Conservation (phyloP, 2,797 vertebrate genomes). For the Chelon auratus region DNA sequence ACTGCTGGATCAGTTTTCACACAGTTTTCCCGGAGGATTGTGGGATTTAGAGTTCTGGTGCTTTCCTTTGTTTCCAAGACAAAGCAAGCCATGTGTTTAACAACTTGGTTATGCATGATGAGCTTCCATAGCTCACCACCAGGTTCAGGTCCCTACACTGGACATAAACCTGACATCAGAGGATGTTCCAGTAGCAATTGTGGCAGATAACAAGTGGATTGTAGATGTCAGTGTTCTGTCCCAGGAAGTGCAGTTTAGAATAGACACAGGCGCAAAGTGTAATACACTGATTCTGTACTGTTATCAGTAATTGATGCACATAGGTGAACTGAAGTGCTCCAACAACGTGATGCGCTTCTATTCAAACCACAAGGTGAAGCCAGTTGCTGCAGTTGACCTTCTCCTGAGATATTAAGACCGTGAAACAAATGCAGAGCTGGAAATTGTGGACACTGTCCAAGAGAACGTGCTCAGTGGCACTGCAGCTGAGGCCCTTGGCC, state of each 20-base stretch:
- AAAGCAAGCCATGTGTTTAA: background rate
- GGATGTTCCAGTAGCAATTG: background rate
- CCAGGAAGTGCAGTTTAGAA: slow-evolving; percentile 36
- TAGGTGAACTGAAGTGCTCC: background rate
- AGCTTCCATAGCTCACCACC: no score
- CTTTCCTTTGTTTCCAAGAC: no score
- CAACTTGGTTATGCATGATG: no score
- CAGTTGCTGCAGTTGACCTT: background rate
- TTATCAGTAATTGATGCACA: slow-evolving; percentile 22
- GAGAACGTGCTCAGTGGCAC: background rate
- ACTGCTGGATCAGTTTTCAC: no score
- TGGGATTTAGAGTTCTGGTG: no score
- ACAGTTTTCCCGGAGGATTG: no score
- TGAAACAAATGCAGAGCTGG: background rate
- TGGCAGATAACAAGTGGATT: slow-evolving; percentile 27
- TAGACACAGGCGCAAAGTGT: slow-evolving; percentile 40
- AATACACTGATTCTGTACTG: slow-evolving; percentile 6
- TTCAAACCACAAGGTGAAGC: background rate
- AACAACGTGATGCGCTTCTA: background rate
- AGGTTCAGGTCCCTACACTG: background rate
- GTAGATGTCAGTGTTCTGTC: slow-evolving; percentile 18
- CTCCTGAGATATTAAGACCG: background rate
- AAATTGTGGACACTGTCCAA: background rate
- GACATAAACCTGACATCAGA: slow-evolving; percentile 38
- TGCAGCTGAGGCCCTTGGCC: no score